These are phyloP conservation scores for Aphyosemion australe DNA, from an alignment of 2,113 vertebrate species.

Conservation along the genomic window DNA sequence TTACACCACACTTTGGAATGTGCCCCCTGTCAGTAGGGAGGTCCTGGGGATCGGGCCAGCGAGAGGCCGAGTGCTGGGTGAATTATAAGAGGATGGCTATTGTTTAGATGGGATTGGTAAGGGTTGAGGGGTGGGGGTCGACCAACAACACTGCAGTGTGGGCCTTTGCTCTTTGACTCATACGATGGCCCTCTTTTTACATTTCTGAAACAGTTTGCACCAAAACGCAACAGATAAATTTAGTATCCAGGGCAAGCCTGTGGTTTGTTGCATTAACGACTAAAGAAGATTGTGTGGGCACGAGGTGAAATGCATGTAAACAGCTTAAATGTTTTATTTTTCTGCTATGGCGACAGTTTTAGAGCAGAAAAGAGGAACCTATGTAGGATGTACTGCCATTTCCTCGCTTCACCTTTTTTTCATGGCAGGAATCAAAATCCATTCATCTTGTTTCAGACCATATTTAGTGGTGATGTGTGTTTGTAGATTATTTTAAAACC, in stretches of 20 bases:
- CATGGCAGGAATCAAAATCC: not conserved
- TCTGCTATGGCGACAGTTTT: not conserved
- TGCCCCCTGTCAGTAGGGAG: slow-evolving; percentile 31
- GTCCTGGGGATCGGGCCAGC: slow-evolving; percentile 68
- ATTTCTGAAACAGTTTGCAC: slow-evolving; percentile 29
- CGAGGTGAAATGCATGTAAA: not conserved
- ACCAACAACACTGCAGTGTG: slow-evolving; percentile 21
- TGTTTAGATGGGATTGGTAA: slow-evolving; percentile 63
- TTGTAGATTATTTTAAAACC: too few relatives aligned
- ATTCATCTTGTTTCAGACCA: not conserved
- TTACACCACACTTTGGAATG: slow-evolving; percentile 41
- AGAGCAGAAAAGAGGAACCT: not conserved
- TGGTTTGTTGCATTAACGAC: not conserved
- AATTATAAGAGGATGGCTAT: slow-evolving; percentile 72
- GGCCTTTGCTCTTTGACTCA: slow-evolving; percentile 44
- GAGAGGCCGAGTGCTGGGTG: slow-evolving; percentile 59
- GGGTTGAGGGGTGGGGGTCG: slow-evolving; percentile 37
- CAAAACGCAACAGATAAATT: slow-evolving; percentile 16
- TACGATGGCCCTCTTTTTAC: slow-evolving; percentile 23
- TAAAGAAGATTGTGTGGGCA: too few relatives aligned
- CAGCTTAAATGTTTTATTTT: not conserved
- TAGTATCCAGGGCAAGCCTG: slow-evolving; percentile 3
- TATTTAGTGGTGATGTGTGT: not conserved
- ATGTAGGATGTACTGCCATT: not conserved
- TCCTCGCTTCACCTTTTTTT: not conserved